These are phyloP conservation scores for Clunio marinus DNA, from an alignment of 2,888 invertebrate species.

Conservation along the genomic window DNA sequence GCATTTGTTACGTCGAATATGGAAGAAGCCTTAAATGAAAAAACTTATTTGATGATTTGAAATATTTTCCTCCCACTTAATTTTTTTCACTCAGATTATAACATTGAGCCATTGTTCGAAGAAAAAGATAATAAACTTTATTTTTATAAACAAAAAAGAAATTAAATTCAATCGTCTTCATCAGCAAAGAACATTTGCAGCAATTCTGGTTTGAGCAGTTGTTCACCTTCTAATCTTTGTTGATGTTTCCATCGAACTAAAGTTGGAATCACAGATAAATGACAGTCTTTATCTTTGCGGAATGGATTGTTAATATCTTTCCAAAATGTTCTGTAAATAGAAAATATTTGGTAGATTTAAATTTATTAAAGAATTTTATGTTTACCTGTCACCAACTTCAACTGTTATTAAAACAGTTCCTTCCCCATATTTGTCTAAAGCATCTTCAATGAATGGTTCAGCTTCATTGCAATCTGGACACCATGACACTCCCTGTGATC, in stretches of 20 bases:
- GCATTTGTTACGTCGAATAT: not conserved
- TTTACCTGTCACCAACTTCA: conserved; percentile 67
- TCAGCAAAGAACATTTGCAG: conserved; percentile 72
- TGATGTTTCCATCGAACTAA: conserved; percentile 67
- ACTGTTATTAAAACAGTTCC: conserved; percentile 63
- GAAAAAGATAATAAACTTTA: not conserved
- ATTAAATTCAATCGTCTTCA: conserved; percentile 50
- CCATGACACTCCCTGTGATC: conserved; percentile 56
- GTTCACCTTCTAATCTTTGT: conserved; percentile 70
- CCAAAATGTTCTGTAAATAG: conserved; percentile 60
- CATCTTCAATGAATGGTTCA: conserved; percentile 65
- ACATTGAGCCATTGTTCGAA: too few relatives aligned
- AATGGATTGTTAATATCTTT: conserved; percentile 72
- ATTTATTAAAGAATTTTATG: conserved; percentile 54
- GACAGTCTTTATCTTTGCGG: conserved; percentile 63
- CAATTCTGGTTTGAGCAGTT: conserved; percentile 64
- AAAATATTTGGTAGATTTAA: conserved; percentile 40
- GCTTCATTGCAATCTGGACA: conserved; percentile 80
- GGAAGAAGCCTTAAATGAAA: not conserved
- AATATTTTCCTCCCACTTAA: too few relatives aligned
- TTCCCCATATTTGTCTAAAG: conserved; percentile 54
- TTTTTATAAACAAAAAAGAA: conserved; percentile 40
- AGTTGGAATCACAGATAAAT: conserved; percentile 74
- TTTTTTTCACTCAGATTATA: too few relatives aligned
- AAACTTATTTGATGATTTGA: too few relatives aligned